Evolutionary conservation across 2,797 vertebrate species (phyloP).

Genomic region (Prunella strophiata): DNA sequence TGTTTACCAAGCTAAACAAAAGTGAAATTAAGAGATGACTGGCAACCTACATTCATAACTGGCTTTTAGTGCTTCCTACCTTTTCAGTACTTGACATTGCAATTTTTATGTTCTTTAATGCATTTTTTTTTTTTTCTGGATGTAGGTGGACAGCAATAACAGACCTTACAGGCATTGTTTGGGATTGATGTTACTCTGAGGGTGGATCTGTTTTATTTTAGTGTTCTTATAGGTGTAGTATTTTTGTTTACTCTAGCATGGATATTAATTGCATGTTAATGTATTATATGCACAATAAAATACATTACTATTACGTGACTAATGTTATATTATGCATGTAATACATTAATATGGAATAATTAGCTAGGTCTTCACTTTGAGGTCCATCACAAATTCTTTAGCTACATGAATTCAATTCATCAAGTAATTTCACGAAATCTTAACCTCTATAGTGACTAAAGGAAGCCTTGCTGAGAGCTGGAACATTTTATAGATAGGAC

Average conservation of each 20-base stretch:
- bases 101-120: not conserved
- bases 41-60: not conserved
- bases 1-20: not conserved
- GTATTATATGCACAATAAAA: not conserved
- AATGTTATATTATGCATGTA: not conserved
- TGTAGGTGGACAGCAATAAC: not conserved
- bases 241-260: not conserved
- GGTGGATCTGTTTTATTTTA: not conserved
- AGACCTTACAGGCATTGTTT: not conserved
- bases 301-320: not conserved
- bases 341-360: not conserved
- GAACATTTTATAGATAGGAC: conserved; percentile 22
- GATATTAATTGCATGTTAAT: not conserved
- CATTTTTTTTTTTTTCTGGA: not conserved
- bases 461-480: conserved; percentile 35
- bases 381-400: not conserved
- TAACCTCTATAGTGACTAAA: conserved; percentile 1
- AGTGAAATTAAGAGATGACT: not conserved
- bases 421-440: not conserved
- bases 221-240: not conserved
- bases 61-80: not conserved
- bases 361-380: not conserved
- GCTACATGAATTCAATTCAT: conserved; percentile 13
- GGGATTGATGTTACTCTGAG: not conserved
- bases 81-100: not conserved